A percentile compares a stretch with the other conserved stretches of the same genome.
phyloP scores from a whole-genome alignment of 2,113 vertebrate genomes.

The Hemiprocne comata region DNA sequence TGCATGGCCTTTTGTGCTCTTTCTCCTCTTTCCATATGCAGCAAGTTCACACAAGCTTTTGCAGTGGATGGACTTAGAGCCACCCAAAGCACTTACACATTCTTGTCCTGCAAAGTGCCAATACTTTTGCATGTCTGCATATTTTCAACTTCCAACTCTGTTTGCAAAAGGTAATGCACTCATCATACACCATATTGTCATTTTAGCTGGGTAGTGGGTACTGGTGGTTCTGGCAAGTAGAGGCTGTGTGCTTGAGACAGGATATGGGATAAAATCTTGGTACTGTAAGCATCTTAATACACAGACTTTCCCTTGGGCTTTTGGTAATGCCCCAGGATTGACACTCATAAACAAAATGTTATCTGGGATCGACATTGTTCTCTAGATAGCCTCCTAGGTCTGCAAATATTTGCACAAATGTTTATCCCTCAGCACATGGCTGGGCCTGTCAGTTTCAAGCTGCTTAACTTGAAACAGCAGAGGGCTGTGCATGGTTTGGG shows the following conservation, averaged over 20 bases:
- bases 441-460: background rate
- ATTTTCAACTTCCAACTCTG: background rate
- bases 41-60: background rate
- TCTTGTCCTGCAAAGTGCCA: background rate
- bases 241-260: background rate
- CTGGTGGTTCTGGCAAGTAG: background rate
- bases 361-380: background rate
- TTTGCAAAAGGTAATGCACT: rapidly evolving
- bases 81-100: background rate
- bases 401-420: slow-evolving; percentile 19
- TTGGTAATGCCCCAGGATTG: background rate
- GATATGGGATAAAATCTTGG: background rate
- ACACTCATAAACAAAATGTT: background rate
- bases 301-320: background rate
- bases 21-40: background rate
- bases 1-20: background rate
- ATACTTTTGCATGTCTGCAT: background rate
- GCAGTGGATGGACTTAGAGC: background rate
- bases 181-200: rapidly evolving
- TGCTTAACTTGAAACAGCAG: background rate
- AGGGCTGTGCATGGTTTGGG: background rate
- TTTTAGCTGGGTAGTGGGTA: background rate
- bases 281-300: background rate
- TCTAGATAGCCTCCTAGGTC: background rate
- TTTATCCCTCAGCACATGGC: background rate